Percentiles rank a stretch among this genome's conserved stretches.
Evolutionary conservation across 1,140 invertebrate genomes (phyloP).

Genomic region (Stegodyphus dumicola): DNA sequence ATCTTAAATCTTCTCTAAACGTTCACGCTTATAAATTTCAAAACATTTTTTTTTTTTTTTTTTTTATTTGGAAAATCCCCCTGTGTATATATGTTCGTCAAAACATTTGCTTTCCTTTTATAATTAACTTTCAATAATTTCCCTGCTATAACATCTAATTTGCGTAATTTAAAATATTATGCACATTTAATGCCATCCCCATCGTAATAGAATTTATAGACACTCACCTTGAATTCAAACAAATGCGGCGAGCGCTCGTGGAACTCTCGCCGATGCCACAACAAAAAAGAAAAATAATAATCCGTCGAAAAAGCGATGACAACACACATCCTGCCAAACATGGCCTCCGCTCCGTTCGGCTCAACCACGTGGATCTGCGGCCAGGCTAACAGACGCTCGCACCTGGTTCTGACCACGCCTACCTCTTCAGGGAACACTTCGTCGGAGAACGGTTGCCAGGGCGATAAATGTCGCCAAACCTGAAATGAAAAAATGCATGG

Average conservation of each 20-base stretch:
- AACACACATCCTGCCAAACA: not conserved
- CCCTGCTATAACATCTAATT: too few species aligned
- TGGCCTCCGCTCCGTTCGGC: slow-evolving; percentile 10
- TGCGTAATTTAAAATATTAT: not conserved
- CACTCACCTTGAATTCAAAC: not conserved
- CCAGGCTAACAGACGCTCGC: slow-evolving; percentile 17
- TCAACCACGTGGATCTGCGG: slow-evolving; percentile 49
- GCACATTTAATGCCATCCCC: not conserved
- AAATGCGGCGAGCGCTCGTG: not conserved
- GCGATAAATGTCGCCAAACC: slow-evolving; percentile 38
- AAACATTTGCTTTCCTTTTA: too few species aligned
- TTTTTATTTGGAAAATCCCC: too few species aligned
- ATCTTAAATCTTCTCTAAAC: too few species aligned
- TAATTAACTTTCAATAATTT: too few species aligned
- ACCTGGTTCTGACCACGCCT: slow-evolving; percentile 41
- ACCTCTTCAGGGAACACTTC: slow-evolving; percentile 9
- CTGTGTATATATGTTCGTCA: too few species aligned
- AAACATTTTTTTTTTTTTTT: too few species aligned
- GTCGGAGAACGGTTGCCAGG: slow-evolving; percentile 7
- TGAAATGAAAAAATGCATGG: slow-evolving; percentile 25
- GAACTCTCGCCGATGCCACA: slow-evolving; percentile 13
- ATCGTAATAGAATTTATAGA: not conserved
- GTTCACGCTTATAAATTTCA: too few species aligned
- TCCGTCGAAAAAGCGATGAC: slow-evolving; percentile 4
- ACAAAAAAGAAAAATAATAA: slow-evolving; percentile 13